Base-by-base conservation (phyloP, 2,888 invertebrate species). In the Tachina fera region DNA sequence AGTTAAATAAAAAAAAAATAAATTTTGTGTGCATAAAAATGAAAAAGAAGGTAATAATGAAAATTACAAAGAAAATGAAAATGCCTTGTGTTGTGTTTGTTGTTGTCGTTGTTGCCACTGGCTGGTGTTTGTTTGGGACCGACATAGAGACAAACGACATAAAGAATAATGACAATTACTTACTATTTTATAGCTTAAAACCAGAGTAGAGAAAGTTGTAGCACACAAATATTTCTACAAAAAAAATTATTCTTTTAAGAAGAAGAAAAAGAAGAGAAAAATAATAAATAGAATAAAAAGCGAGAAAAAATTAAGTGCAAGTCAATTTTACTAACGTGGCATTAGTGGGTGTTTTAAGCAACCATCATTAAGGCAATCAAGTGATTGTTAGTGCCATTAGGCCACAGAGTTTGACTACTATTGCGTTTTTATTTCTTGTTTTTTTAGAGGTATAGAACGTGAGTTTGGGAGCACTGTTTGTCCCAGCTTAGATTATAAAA, bases 381-480 rank as follows among this genome's bases (percentile, higher is more conserved):
- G 86, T 87, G 88, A 88, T 88, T 88, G 31, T 5, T 31, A 31
- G 31, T 31, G 88, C 84, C 70, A 80, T 83, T 83, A 87, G 87
- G 84, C 86, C 88, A 87, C 84, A 83, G 39, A 61, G 80, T 86
- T 86, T 84, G 87, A 84, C 87, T 86, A 86, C 79, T 75, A 63
- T 68, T 47, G 14, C 14, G 53, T 31, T 61, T 45, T 6, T 67
- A 11, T 9, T 47, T 11, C 13, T 39, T 72, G 31, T 4, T 31
- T 56, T 47, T 9, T 31, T 6, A 31, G 31, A 31, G 31, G 31
- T 31, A 6, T 31, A 31, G 6, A 31, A 31, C 31, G 0, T 31
- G 31, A 31, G 6, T 31, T 31, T 31, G 6, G 31, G 0, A 31
- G 31, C 6, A 31, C 5, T 31, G 2, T 6, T 31, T 31, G 6